Evolutionary conservation across 2,888 invertebrate genomes (phyloP).

Genomic region (Lasius fuliginosus): DNA sequence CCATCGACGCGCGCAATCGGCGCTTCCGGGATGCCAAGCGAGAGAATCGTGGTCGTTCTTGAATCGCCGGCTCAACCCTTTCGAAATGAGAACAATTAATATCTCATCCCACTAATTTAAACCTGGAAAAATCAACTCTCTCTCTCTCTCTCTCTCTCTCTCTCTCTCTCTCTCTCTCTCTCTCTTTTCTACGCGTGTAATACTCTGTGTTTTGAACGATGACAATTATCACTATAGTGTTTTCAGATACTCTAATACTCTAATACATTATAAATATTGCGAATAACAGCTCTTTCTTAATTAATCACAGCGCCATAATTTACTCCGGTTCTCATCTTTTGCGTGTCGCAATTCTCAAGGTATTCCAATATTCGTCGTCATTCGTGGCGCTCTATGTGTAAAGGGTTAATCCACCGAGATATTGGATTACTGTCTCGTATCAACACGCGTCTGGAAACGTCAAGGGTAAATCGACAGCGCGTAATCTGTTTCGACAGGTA

Average conservation of each 20-base stretch:
- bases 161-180: neutral
- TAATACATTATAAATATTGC: neutral
- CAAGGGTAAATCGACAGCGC: conserved; percentile 33
- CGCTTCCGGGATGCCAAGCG: conserved; percentile 5
- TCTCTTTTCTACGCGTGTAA: neutral
- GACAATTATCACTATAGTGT: neutral
- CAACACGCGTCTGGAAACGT: conserved; percentile 6
- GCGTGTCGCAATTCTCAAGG: neutral
- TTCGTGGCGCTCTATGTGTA: neutral
- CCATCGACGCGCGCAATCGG: conserved; percentile 63
- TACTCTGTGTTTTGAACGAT: neutral
- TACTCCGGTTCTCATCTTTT: neutral
- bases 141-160: neutral
- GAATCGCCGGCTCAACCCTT: neutral
- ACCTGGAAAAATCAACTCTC: neutral
- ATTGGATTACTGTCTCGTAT: conserved; percentile 35
- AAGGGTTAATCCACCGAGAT: conserved; percentile 28
- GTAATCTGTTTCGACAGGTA: conserved; percentile 50
- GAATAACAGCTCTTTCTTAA: neutral
- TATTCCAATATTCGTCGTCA: conserved; percentile 5
- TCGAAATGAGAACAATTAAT: neutral
- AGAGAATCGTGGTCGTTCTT: neutral
- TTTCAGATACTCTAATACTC: neutral
- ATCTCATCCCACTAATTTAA: neutral
- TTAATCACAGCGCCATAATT: neutral